These are phyloP conservation scores for Eristalinus sepulchralis DNA, from an alignment of 2,888 invertebrate species.

Conservation along the genomic window DNA sequence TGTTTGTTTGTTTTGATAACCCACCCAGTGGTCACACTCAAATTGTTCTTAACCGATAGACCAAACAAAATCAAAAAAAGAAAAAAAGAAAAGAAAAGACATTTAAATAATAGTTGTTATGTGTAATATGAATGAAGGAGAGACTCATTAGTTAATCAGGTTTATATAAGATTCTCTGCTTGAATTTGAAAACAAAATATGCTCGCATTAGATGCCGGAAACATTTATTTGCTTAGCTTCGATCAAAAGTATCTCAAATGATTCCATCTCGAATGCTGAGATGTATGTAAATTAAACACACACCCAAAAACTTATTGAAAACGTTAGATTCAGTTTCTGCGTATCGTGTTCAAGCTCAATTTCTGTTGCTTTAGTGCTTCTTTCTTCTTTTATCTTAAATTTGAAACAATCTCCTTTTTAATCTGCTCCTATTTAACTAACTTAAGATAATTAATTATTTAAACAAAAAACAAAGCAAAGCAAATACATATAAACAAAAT, in stretches of 20 bases:
- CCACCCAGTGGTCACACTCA: background rate
- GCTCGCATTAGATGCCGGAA: background rate
- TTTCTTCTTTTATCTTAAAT: background rate
- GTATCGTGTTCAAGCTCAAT: background rate
- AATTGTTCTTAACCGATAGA: background rate
- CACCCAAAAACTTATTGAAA: background rate
- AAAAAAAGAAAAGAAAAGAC: too few relatives aligned
- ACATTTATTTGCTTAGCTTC: background rate
- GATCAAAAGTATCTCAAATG: background rate
- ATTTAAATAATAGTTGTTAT: background rate
- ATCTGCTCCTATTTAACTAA: background rate
- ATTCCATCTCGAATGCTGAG: background rate
- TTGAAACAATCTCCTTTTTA: background rate
- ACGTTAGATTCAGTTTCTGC: background rate
- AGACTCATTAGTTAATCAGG: background rate
- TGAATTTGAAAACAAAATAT: background rate
- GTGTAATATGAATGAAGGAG: background rate
- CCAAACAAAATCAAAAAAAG: background rate
- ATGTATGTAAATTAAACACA: background rate
- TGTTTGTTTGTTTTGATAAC: background rate
- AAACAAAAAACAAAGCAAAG: slow-evolving; percentile 26
- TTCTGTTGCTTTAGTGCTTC: background rate
- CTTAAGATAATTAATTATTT: slow-evolving; percentile 8
- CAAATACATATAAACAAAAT: slow-evolving; percentile 46
- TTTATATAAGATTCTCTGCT: background rate